A percentile compares a stretch with the other conserved stretches of the same genome.
Evolutionary conservation across 2,888 invertebrate species (phyloP).

Genomic region (Callyntrura guangdongensis): DNA sequence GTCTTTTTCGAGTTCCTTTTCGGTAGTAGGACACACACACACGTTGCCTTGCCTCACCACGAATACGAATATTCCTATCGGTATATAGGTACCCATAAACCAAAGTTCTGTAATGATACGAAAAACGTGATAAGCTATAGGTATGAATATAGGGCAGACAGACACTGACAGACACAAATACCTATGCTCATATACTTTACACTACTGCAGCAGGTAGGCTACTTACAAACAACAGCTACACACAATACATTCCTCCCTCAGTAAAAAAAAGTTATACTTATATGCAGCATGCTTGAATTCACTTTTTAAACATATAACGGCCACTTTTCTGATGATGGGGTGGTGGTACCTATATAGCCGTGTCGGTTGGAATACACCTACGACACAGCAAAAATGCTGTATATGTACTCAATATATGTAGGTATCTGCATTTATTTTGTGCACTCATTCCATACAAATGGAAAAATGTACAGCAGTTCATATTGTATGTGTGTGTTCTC

Average conservation of each 20-base stretch:
- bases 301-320: conserved; percentile 53
- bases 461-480: conserved; percentile 57
- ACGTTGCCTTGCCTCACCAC: conserved; percentile 14
- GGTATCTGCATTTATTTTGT: conserved; percentile 3
- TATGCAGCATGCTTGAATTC: not conserved
- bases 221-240: too few relatives aligned
- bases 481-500: conserved; percentile 60
- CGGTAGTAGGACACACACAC: conserved; percentile 40
- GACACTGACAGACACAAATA: not conserved
- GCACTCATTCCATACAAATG: conserved; percentile 74
- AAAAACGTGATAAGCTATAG: conserved; percentile 51
- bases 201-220: conserved; percentile 27
- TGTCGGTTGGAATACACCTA: not conserved
- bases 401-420: conserved; percentile 1
- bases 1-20: conserved; percentile 36
- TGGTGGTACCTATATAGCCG: conserved; percentile 52
- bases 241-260: not conserved
- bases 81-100: not conserved
- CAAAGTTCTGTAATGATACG: conserved; percentile 16
- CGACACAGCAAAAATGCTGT: not conserved
- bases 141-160: conserved; percentile 39
- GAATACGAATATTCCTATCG: not conserved
- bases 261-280: not conserved
- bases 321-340: not conserved
- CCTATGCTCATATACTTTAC: not conserved